Percentiles rank a stretch among this genome's conserved stretches.
Evolutionary conservation across 2,888 invertebrate species (phyloP).

Genomic region (Drosophila meridiana): DNA sequence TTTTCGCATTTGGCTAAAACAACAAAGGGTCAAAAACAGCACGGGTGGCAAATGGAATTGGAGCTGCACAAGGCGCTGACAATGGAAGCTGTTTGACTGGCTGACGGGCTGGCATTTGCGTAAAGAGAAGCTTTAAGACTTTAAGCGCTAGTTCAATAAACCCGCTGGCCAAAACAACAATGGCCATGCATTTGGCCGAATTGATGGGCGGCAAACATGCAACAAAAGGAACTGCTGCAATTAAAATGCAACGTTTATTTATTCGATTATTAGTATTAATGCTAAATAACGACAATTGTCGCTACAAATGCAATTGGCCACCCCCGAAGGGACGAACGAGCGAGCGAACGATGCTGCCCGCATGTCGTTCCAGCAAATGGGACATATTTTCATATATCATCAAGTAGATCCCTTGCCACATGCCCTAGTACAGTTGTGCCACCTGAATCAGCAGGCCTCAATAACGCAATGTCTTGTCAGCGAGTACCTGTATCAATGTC

Average conservation of each 20-base stretch:
- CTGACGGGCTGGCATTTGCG: constrained; percentile 40
- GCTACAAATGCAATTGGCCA: constrained; percentile 26
- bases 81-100: constrained; percentile 7
- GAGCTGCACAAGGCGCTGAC: constrained; percentile 18
- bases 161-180: constrained; percentile 38
- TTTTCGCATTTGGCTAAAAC: constrained; percentile 72
- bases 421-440: constrained; percentile 55
- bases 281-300: constrained; percentile 59
- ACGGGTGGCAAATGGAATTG: constrained; percentile 38
- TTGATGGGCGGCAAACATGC: constrained; percentile 70
- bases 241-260: constrained; percentile 59
- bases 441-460: constrained; percentile 47
- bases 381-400: constrained; percentile 9
- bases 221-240: constrained; percentile 48
- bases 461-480: constrained; percentile 57
- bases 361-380: constrained; percentile 39
- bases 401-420: background rate
- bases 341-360: constrained; percentile 32
- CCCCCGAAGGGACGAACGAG: background rate
- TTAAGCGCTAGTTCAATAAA: constrained; percentile 66
- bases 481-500: constrained; percentile 75
- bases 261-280: constrained; percentile 68
- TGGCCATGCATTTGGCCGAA: constrained; percentile 25
- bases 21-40: constrained; percentile 57
- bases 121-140: constrained; percentile 48